Conservation (phyloP, 2,888 invertebrate genomes). For the Portevinia maculata region DNA sequence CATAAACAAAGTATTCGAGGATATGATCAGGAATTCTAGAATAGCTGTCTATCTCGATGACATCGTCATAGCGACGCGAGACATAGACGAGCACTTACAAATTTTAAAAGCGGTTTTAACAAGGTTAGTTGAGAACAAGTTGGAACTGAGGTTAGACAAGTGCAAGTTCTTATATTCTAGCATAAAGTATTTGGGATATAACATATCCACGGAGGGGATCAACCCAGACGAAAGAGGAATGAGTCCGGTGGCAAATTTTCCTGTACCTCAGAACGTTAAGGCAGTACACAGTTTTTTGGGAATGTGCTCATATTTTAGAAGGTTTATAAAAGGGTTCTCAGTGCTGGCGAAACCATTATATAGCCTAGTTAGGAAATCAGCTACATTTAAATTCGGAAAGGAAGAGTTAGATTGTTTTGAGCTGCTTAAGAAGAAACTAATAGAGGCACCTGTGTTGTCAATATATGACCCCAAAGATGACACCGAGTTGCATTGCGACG, state of each 20-base stretch:
- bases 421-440: background rate
- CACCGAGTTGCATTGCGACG: too few species aligned
- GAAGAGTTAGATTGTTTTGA: background rate
- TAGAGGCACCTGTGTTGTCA: slow-evolving; percentile 1
- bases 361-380: too few species aligned
- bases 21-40: background rate
- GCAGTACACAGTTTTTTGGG: too few species aligned
- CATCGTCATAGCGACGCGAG: slow-evolving; percentile 1
- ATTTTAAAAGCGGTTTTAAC: slow-evolving; percentile 7
- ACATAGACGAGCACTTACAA: slow-evolving; percentile 4
- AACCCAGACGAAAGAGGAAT: slow-evolving; percentile 9
- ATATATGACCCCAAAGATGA: too few species aligned
- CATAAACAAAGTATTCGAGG: background rate
- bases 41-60: slow-evolving; percentile 13
- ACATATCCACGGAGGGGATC: slow-evolving; percentile 14
- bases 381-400: too few species aligned
- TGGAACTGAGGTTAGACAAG: slow-evolving; percentile 9
- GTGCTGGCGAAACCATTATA: too few species aligned
- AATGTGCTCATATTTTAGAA: too few species aligned
- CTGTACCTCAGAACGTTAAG: too few species aligned
- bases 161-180: slow-evolving; percentile 2
- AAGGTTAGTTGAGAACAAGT: slow-evolving; percentile 9
- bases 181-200: slow-evolving; percentile 17
- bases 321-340: too few species aligned
- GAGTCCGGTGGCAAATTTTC: slow-evolving; percentile 4